Base-by-base conservation (phyloP, 2,113 vertebrate species). In the Mirza zaza region DNA sequence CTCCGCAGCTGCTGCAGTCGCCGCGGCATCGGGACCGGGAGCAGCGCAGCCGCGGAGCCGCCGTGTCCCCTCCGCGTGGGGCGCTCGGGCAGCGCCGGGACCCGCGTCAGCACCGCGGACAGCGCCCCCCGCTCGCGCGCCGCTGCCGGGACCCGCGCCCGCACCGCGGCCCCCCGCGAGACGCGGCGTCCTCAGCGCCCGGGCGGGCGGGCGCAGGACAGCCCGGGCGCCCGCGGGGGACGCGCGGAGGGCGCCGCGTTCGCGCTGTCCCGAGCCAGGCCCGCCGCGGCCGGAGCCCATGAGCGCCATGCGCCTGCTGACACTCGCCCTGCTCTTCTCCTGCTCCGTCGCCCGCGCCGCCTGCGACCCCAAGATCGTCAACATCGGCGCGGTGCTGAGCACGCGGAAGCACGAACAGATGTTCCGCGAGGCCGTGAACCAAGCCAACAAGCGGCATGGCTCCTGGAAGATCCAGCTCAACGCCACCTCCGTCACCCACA, bases 401-500 rank as follows among this genome's bases (percentile, higher is more conserved):
- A 99, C 99, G 98, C 99, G 99, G 90, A 99, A 99, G 86, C 99
- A 99, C 57, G 99, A 99, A 98, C 99, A 99, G 98, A 99, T 99
- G 98, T 99, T 99, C 98, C 99, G 99, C 88, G 99, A 99, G 87
- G 99, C 99, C 6, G 99, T 99, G 98, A 99, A 97, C 94, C 99
- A 99, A 97, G 99, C 99, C 98, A 99, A 99, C 98, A 98, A 99
- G 10, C 98, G 99, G 7, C 99, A 99, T 17, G 99, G 99, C 68
- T 98, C 98, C 90, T 99, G 99, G 98, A 99, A 99, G 98, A 99
- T 99, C 97, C 99, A 99, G 98, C 99, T 99, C 98, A 99, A 99
- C 92, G 99, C 99, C 98, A 99, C 99, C 98, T 99, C 99, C 0
- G 99, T 99, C 98, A 99, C 99, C 0, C 99, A 99, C 98, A 99